These are phyloP conservation scores for Pseudopodoces humilis DNA, from an alignment of 2,113 vertebrate species.

Conservation along the genomic window DNA sequence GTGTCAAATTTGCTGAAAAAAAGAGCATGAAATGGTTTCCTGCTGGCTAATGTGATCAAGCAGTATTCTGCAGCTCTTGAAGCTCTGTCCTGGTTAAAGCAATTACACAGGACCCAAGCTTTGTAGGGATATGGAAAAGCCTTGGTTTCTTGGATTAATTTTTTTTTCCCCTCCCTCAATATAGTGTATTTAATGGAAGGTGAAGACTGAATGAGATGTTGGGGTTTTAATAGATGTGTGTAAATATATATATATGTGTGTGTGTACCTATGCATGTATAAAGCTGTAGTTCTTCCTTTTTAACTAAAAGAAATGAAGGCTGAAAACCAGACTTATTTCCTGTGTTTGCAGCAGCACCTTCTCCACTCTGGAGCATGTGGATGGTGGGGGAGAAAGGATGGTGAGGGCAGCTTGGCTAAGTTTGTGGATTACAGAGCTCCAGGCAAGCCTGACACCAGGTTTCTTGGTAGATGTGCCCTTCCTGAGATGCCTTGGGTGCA, in stretches of 20 bases:
- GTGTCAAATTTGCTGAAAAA: background rate
- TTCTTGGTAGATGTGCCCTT: conserved; percentile 41
- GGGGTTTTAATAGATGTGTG: background rate
- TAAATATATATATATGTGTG: background rate
- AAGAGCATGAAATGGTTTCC: background rate
- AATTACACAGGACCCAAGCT: background rate
- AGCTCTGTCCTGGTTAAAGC: background rate
- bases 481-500: conserved; percentile 50
- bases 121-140: background rate
- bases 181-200: background rate
- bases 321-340: conserved; percentile 18
- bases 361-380: background rate
- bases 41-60: background rate
- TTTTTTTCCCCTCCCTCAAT: background rate
- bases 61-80: background rate
- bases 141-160: background rate
- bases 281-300: background rate
- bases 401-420: background rate
- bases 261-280: rapidly evolving
- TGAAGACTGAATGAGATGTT: background rate
- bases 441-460: conserved; percentile 70
- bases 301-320: background rate
- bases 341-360: conserved; percentile 35
- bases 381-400: background rate
- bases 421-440: conserved; percentile 58